Conservation (phyloP, 2,888 invertebrate species). For the Maniola hyperantus region DNA sequence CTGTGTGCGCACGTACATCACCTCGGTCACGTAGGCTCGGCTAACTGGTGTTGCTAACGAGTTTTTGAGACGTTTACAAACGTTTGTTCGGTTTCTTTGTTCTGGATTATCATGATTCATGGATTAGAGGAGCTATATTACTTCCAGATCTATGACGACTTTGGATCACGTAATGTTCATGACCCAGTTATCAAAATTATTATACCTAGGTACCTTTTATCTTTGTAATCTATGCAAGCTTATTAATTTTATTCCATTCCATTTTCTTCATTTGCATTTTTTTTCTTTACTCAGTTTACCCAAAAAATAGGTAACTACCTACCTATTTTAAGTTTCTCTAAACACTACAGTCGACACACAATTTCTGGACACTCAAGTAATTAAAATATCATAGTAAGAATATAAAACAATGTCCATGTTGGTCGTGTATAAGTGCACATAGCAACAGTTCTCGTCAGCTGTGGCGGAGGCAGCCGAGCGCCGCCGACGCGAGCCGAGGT, state of each 20-base stretch:
- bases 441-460: conserved; percentile 79
- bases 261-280: no score
- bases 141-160: neutral
- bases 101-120: conserved; percentile 28
- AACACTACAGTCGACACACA: no score
- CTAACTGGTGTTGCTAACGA: conserved; percentile 53
- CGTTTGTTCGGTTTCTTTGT: conserved; percentile 50
- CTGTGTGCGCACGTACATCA: conserved; percentile 69
- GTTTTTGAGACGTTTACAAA: conserved; percentile 59
- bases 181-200: no score
- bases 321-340: no score
- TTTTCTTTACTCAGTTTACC: no score
- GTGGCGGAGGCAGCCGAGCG: conserved; percentile 51
- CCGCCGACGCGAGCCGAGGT: conserved; percentile 59
- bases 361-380: neutral
- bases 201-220: no score
- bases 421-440: conserved; percentile 62
- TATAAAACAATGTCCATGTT: conserved; percentile 51
- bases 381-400: neutral
- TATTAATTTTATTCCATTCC: no score
- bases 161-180: neutral
- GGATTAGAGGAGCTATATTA: neutral
- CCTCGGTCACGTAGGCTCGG: conserved; percentile 79
- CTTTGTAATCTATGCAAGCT: no score
- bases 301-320: no score